Base-by-base conservation (phyloP, 2,113 vertebrate genomes). In the Chaetodon auriga region DNA sequence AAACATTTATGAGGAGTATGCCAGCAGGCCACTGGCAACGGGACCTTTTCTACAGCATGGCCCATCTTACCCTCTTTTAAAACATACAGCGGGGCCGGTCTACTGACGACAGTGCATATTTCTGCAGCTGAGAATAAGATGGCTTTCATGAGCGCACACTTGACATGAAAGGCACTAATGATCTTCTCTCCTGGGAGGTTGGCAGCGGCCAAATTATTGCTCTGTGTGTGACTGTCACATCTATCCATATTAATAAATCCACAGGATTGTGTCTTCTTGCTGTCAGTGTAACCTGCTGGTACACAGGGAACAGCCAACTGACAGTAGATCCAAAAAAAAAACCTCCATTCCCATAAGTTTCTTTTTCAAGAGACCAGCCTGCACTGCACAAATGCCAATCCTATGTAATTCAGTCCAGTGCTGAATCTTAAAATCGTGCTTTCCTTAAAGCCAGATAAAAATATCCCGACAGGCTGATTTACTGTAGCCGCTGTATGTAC, bases 101-200 rank as follows among this genome's bases (percentile, higher is more conserved):
- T 43, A 62, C 53, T 75, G 71, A 35, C 36, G 45, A 48, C 14
- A 12, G 43, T 78, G 78, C 25, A 48, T 51, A 73, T 57, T 70
- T 65, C 5, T 60, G 45, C 68, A 25, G 46, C 8, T 53, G 38
- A 65, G 30, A 81, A 49, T 57, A 36, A 36, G 51, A 75, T 38
- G 45, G 75, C 25, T 86, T 82, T 83, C 71, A 80, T 43, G 51
- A 70, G 78, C 63, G 75, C 57, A 62, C 66, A 58, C 68, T 84
- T 83, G 86, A 85, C 54, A 83, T 78, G 71, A 85, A 87, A 87
- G 57, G 21, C 58, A 68, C 78, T 90, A 82, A 90, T 86, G 84
- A 90, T 86, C 87, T 25, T 61, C 57, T 78, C 15, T 77, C 74
- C 57, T 7, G 1, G 57, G 88, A 80, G 43, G 53, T 23, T 58